Evolutionary conservation across 2,888 invertebrate genomes (phyloP), one percentile per base, ranked within the genome.

Genomic region (Ferrisia virgata): DNA sequence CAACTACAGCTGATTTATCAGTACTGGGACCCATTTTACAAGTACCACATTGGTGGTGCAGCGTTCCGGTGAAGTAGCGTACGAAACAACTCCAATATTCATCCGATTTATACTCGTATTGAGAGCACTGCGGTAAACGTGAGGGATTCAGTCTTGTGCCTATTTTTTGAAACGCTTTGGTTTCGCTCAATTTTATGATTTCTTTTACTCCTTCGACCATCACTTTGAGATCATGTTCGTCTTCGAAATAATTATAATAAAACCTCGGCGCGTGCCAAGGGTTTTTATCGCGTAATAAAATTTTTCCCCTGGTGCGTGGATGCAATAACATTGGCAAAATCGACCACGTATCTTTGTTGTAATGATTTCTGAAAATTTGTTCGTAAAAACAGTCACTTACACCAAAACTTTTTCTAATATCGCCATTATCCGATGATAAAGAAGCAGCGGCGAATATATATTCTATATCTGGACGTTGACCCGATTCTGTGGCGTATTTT

Each of bases 31-130:
- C 94, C 93, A 94, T 94, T 88, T 92, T 92, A 79, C 91, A 91
- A 0, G 93, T 93, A 64, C 94, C 92, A 78, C 92, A 90, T 87
- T 93, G 93, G 87, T 93, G 93, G 86, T 93, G 92, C 40, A 93
- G 89, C 0, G 92, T 92, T 0, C 91, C 88, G 0, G 92, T 91
- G 28, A 91, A 87, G 0, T 91, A 89, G 64, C 92, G 89, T 1
- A 92, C 87, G 33, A 91, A 89, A 87, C 94, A 94, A 86, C 91
- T 91, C 93, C 93, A 93, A 87, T 93, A 93, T 1, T 89, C 89
- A 86, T 93, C 93, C 33, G 90, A 90, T 78, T 89, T 90, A 86
- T 91, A 92, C 25, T 89, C 86, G 87, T 89, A 89, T 86, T 89
- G 87, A 18, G 88, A 88, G 87, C 93, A 93, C 72, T 90, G 91